These are phyloP conservation scores for Cercopithecus mona DNA, from an alignment of 2,113 vertebrate genomes.

Conservation along the genomic window DNA sequence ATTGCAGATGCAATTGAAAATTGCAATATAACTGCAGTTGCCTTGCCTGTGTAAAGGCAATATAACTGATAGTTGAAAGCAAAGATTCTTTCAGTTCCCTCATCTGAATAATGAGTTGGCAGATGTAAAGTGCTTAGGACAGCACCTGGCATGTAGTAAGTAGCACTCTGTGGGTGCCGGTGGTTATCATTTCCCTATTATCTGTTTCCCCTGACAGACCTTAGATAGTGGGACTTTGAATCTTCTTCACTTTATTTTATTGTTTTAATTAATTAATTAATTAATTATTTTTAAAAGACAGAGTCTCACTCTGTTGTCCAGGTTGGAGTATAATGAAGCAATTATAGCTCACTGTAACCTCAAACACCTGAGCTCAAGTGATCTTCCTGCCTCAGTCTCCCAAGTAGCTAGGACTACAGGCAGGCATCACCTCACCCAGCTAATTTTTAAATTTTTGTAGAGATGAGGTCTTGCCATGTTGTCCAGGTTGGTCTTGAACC, in stretches of 20 bases:
- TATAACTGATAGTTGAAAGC: neutral
- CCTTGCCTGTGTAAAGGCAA: neutral
- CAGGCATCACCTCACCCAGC: neutral
- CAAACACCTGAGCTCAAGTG: neutral
- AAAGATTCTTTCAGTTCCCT: neutral
- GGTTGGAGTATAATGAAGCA: neutral
- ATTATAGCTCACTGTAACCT: neutral
- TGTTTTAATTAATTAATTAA: neutral
- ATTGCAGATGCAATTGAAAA: neutral
- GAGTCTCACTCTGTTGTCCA: neutral
- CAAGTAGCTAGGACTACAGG: neutral
- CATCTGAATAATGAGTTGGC: neutral
- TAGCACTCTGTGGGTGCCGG: rapidly evolving
- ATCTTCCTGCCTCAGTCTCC: neutral
- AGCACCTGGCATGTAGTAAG: neutral
- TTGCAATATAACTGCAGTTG: too few relatives aligned
- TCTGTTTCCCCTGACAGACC: neutral
- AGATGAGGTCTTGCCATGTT: neutral
- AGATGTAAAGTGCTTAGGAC: neutral
- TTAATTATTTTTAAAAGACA: neutral
- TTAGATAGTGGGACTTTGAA: neutral
- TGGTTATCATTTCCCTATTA: neutral
- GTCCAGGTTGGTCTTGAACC: neutral
- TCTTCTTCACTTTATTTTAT: neutral
- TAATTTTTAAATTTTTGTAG: neutral